These are phyloP conservation scores for Antheraea pernyi DNA, from an alignment of 1,140 invertebrate species.

Conservation along the genomic window DNA sequence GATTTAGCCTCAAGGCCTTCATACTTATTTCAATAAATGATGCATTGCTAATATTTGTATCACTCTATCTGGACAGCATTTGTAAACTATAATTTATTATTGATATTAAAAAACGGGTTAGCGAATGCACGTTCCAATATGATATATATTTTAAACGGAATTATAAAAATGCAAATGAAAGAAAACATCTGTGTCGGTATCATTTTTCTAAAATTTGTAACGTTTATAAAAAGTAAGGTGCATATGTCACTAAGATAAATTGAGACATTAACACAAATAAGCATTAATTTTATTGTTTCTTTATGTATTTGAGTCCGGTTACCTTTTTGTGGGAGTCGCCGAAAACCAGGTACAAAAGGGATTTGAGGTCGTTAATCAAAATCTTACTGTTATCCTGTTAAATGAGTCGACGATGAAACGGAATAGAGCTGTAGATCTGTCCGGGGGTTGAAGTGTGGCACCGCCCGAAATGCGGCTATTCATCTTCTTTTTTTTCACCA, in stretches of 20 bases:
- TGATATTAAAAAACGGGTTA: conserved; percentile 4
- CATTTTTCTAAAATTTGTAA: conserved; percentile 23
- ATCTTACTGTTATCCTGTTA: conserved; percentile 46
- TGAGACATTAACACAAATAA: conserved; percentile 63
- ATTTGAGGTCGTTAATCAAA: conserved; percentile 63
- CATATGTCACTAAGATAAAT: conserved; percentile 59
- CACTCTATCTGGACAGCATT: neutral
- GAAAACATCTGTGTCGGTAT: conserved; percentile 42
- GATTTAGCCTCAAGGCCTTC: neutral
- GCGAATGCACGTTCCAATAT: neutral
- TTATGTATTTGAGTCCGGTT: conserved; percentile 41
- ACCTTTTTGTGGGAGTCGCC: conserved; percentile 58
- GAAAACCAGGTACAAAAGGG: conserved; percentile 60
- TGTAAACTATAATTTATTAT: too few relatives aligned
- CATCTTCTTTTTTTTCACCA: conserved; percentile 22
- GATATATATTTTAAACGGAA: conserved; percentile 32
- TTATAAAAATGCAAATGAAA: conserved; percentile 52
- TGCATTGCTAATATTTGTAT: conserved; percentile 1
- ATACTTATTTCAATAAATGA: neutral
- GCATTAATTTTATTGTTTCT: conserved; percentile 49
- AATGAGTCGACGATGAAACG: conserved; percentile 43
- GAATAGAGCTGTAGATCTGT: conserved; percentile 67
- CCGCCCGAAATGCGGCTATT: conserved; percentile 52
- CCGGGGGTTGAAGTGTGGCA: conserved; percentile 37
- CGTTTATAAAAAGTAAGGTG: conserved; percentile 29